These are phyloP conservation scores for Sebastes miniatus DNA, from an alignment of 2,797 vertebrate species.

Conservation along the genomic window DNA sequence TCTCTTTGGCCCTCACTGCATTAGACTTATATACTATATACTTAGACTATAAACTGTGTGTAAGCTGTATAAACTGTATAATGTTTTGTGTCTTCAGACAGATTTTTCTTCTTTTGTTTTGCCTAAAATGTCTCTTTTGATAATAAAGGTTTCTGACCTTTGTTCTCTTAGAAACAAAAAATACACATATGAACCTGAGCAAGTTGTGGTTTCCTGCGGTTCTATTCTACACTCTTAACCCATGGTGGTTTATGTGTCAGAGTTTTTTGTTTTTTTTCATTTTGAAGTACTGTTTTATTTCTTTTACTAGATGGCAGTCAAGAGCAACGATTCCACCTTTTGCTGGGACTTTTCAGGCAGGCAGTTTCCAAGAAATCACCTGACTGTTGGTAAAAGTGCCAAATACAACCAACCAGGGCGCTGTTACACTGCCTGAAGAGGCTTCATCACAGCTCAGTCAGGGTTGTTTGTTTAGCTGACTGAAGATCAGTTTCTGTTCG, in stretches of 20 bases:
- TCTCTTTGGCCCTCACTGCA: too few species aligned
- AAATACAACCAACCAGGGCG: not conserved
- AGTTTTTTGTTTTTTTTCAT: not conserved
- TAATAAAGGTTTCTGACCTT: too few species aligned
- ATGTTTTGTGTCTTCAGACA: too few species aligned
- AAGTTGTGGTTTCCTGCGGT: not conserved
- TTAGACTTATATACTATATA: too few species aligned
- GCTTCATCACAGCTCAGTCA: too few species aligned
- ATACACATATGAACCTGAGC: too few species aligned
- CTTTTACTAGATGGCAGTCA: constrained; percentile 48
- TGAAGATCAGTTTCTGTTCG: not conserved
- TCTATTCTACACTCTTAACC: not conserved
- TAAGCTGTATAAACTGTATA: too few species aligned
- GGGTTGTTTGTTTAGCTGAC: not conserved
- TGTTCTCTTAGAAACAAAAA: too few species aligned
- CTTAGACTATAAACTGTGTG: too few species aligned
- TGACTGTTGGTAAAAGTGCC: constrained; percentile 13
- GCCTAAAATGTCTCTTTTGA: too few species aligned
- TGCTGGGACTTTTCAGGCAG: accelerated
- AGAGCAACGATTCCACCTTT: accelerated
- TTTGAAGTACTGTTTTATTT: not conserved
- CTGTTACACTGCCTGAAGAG: not conserved
- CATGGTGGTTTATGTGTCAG: not conserved
- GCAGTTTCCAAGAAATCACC: constrained; percentile 50
- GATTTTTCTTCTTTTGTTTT: too few species aligned